Evolutionary conservation across 2,888 invertebrate species (phyloP), one percentile per base, ranked within the genome.

Genomic region (Drosophila algonquin): DNA sequence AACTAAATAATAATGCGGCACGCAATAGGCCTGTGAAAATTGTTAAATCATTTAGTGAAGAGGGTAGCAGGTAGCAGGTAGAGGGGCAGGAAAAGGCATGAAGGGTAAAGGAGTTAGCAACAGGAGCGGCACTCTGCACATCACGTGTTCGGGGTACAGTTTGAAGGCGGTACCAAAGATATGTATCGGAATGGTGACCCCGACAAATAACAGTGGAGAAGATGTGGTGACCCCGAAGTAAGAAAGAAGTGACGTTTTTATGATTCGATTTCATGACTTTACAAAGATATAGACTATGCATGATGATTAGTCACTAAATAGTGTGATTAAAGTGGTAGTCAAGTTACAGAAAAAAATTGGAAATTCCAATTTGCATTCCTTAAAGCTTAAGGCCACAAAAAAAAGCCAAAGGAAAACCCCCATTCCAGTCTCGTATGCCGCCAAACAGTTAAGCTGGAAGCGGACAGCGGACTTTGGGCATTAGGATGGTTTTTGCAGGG

Each of bases 91-190:
- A 1, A 30, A 59, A 30, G 50, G 64, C 64, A 75, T 75, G 76
- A 81, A 30, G 79, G 85, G 87, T 85, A 62, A 58, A 53, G 68
- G 73, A 87, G 87, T 89, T 81, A 77, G 74, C 74, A 74, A 77
- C 74, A 68, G 69, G 52, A 32, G 24, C 67, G 30, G 35, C 51
- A 59, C 52, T 40, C 14, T 14, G 2, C 14, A 2, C 40, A n/a
- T n/a, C 14, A 40, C 40, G 40, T 40, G 40, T n/a, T n/a, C 40
- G n/a, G n/a, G 40, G 7, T n/a, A 2, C 40, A n/a, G n/a, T 14
- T n/a, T n/a, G n/a, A 2, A n/a, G 40, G 40, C 40, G 40, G 14
- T 2, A 1, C 40, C 40, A n/a, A n/a, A 14, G 1, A 40, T 7
- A 40, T 40, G 40, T 14, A 14, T 6, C 6, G 14, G 2, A 40